These are phyloP conservation scores for Drosophila fuyamai DNA, from an alignment of 1,140 invertebrate species.

Conservation along the genomic window DNA sequence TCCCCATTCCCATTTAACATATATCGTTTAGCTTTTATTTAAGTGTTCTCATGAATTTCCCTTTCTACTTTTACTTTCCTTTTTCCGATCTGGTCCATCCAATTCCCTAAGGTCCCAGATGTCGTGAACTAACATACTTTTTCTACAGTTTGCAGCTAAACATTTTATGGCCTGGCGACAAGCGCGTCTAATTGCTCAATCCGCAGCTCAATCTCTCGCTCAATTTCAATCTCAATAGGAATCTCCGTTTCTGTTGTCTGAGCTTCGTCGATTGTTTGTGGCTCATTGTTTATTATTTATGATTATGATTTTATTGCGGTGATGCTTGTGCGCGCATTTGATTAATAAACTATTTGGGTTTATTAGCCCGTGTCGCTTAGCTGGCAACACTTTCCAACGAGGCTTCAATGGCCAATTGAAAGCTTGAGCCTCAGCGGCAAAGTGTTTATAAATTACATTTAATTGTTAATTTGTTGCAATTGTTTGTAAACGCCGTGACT, in stretches of 20 bases:
- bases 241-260: constrained; percentile 28
- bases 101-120: constrained; percentile 17
- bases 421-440: constrained; percentile 11
- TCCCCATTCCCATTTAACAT: no score
- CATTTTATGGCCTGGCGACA: constrained; percentile 45
- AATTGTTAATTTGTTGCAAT: constrained; percentile 71
- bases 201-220: constrained; percentile 21
- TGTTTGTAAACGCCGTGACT: constrained; percentile 58
- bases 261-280: neutral
- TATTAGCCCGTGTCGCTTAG: constrained; percentile 65
- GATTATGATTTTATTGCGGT: constrained; percentile 45
- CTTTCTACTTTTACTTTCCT: constrained; percentile 4
- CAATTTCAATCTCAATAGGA: constrained; percentile 45
- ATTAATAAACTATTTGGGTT: constrained; percentile 77
- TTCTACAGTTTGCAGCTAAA: constrained; percentile 36
- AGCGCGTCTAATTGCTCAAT: constrained; percentile 68
- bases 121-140: constrained; percentile 49
- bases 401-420: constrained; percentile 34
- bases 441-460: constrained; percentile 58
- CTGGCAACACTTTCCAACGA: constrained; percentile 66
- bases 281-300: constrained; percentile 40
- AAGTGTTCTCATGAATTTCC: neutral
- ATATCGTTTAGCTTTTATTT: no score
- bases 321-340: constrained; percentile 54
- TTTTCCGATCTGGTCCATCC: constrained; percentile 4